Base-by-base conservation (phyloP, 2,888 invertebrate species). In the Pemphredon lugubris region DNA sequence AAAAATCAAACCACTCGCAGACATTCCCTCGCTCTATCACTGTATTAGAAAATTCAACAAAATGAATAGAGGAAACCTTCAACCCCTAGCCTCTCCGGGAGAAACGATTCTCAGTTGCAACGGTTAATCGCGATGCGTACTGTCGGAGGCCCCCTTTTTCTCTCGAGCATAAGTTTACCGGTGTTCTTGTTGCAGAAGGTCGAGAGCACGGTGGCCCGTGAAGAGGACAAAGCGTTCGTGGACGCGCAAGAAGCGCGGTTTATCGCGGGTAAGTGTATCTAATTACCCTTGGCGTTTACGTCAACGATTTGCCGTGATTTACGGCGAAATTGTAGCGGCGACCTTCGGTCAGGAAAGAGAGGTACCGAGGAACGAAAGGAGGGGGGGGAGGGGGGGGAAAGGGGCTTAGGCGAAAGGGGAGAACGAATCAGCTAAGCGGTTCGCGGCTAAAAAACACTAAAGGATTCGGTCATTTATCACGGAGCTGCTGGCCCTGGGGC, bases 281-380 rank as follows among this genome's bases (percentile, higher is more conserved):
- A 89, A 88, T 89, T 89, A 89, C 85, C 84, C 79, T 47, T 83
- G 85, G 84, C 85, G 87, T 89, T 89, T 87, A 88, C 88, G 88
- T 89, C 88, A 88, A 88, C 87, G 83, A 70, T 89, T 89, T 87
- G 84, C 86, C 72, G 80, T 89, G 89, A 89, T 89, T 89, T 89
- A 89, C 87, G 85, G 79, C 85, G 78, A 88, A 89, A 89, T 89
- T 88, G 88, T 87, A 77, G 83, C 84, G 79, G 77, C 84, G 87
- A 89, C 88, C 88, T 88, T 89, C 87, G 78, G 67, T 70, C 63
- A 47, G 59, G 54, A 42, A 48, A 48, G 61, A 44, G 14, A 44
- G 70, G 69, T 61, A 55, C 57, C 54, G 59, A 40, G 60, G 50
- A 44, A 77, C 64, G 59, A 14, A 20, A 2, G n/a, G 7, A 14